Evolutionary conservation across 2,113 vertebrate species (phyloP).

Genomic region (Pterocles orientalis): DNA sequence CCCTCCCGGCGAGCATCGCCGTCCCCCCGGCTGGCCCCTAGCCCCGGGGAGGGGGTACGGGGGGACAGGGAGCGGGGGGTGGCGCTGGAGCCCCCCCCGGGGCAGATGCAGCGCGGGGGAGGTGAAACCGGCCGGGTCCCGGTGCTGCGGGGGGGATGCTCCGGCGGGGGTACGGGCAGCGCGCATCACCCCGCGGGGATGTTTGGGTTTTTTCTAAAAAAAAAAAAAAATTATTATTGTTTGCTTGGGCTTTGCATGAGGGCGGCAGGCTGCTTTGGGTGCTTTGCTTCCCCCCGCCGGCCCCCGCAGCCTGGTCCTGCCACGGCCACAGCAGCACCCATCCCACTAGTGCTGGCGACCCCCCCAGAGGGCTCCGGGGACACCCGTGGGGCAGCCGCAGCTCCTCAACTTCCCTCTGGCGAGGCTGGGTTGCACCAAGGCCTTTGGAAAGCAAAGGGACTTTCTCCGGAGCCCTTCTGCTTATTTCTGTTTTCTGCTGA

Average conservation of each 20-base stretch:
- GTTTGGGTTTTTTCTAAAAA: background rate
- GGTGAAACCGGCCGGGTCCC: no score
- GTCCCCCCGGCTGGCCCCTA: background rate
- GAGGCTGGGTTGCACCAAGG: background rate
- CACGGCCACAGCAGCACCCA: background rate
- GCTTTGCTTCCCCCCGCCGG: background rate
- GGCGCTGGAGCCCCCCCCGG: background rate
- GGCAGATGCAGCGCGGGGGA: background rate
- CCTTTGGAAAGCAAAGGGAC: background rate
- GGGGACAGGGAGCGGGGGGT: background rate
- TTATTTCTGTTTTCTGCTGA: background rate
- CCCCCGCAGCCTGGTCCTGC: background rate
- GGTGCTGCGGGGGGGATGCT: background rate
- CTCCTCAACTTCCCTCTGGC: background rate
- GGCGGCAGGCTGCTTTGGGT: background rate
- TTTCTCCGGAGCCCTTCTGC: background rate
- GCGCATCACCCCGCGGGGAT: background rate
- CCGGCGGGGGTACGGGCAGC: background rate
- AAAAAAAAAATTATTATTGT: background rate
- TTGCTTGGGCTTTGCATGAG: rapidly evolving
- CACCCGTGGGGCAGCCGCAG: background rate
- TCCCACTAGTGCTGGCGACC: background rate
- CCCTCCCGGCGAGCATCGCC: background rate
- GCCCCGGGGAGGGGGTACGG: background rate
- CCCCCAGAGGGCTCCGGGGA: background rate